Base-by-base conservation (phyloP, 2,797 vertebrate genomes). In the Iguana delicatissima region DNA sequence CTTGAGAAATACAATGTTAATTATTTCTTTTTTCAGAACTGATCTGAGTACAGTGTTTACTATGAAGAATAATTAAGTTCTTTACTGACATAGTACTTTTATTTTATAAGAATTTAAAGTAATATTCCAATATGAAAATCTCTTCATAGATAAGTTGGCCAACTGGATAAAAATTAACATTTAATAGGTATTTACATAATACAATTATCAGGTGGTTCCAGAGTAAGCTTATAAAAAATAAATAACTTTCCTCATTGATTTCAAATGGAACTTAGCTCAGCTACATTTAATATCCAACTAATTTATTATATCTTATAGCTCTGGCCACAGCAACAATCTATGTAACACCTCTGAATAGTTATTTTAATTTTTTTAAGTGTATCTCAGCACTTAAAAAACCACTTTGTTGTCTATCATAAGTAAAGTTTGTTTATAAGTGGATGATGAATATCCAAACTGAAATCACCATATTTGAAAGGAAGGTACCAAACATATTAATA, bases 11-110 rank as follows among this genome's bases (percentile, higher is more conserved):
- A 32, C 5, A 52, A 16, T 1, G 29, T 13, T 67, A 86, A 92
- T 69, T 35, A 74, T 24, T 38, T 22, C 32, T 62, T 16, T 29
- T 90, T 92, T 84, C 67, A 85, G 69, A 90, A 22, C n/a, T 89
- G 67, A 92, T 90, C 38, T 92, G 89, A 62, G 77, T 73, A 64
- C 89, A 90, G 13, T 13, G 22, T 86, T 38, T 59, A 55, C 6
- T 77, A 35, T 57, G 57, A 93, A 92, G 4, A 86, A 52, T 76
- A 46, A 12, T 80, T 77, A 62, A 29, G n/a, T 0, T 64, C 50
- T 0, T 2, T 9, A 10, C 3, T 91, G 0, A 4, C 0, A 88
- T 12, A 20, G 42, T n/a, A 88, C 29, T 69, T 80, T 6, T 20
- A 86, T 76, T 76, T 86, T 0, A 42, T 57, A 22, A 76, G 22